phyloP scores from a whole-genome alignment of 1,140 invertebrate species.

The Mesaphorura yosii region DNA sequence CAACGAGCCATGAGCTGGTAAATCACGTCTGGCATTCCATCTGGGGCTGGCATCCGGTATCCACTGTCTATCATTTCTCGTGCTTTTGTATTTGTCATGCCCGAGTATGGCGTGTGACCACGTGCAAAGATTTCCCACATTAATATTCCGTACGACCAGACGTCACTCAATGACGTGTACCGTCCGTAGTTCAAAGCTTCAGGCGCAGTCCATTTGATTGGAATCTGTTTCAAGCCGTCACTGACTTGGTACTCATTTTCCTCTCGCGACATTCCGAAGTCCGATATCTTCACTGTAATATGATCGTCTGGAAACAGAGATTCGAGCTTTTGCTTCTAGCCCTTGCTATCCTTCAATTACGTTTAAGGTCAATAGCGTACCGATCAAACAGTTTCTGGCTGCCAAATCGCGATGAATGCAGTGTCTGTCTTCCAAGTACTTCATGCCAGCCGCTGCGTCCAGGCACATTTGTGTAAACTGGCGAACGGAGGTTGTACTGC shows the following conservation, averaged over 20 bases:
- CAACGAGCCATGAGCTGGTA: slow-evolving; percentile 82
- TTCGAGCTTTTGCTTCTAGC: not conserved
- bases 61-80: slow-evolving; percentile 86
- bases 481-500: slow-evolving; percentile 51
- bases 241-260: slow-evolving; percentile 95
- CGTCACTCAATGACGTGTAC: slow-evolving; percentile 90
- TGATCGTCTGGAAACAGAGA: slow-evolving; percentile 4
- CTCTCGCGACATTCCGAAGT: slow-evolving; percentile 82
- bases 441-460: slow-evolving; percentile 88
- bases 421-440: slow-evolving; percentile 88
- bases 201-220: slow-evolving; percentile 95
- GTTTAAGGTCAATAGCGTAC: slow-evolving; percentile 38
- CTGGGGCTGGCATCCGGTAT: slow-evolving; percentile 76
- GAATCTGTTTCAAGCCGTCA: slow-evolving; percentile 95
- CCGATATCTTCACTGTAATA: slow-evolving; percentile 26
- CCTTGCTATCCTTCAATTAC: too few relatives aligned
- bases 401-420: slow-evolving; percentile 94
- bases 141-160: slow-evolving; percentile 75
- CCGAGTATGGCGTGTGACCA: slow-evolving; percentile 83
- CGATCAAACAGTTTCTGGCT: slow-evolving; percentile 85
- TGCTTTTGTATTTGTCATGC: slow-evolving; percentile 83
- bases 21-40: slow-evolving; percentile 74
- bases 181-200: slow-evolving; percentile 92
- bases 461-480: slow-evolving; percentile 75
- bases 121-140: slow-evolving; percentile 95